These are phyloP conservation scores for Pampusana beccarii DNA, from an alignment of 2,113 vertebrate genomes.

Conservation along the genomic window DNA sequence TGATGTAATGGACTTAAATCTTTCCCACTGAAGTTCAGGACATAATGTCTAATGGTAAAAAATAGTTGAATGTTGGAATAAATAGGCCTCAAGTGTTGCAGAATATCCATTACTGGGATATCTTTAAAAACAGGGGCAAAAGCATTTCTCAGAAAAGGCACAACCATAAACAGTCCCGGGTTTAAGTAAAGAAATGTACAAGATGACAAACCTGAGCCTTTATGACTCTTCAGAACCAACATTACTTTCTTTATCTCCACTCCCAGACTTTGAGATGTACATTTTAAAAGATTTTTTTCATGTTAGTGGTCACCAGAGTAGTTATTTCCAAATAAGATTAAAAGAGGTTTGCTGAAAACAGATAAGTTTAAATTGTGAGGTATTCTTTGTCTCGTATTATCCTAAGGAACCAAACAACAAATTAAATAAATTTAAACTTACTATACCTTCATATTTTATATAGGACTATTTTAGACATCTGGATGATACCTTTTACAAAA, in stretches of 20 bases:
- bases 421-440: not conserved
- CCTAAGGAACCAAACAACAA: not conserved
- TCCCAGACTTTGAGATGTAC: not conserved
- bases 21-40: not conserved
- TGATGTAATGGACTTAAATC: not conserved
- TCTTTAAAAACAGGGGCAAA: not conserved
- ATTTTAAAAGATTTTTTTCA: not conserved
- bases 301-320: not conserved
- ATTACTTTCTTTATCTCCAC: not conserved
- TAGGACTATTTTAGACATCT: not conserved
- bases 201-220: not conserved
- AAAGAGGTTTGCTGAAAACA: not conserved
- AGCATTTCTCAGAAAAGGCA: not conserved
- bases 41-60: not conserved
- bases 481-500: not conserved
- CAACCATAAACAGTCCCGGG: not conserved
- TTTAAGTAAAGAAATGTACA: not conserved
- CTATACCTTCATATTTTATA: not conserved
- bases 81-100: not conserved
- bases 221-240: not conserved
- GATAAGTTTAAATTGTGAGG: not conserved
- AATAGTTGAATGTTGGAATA: not conserved
- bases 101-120: not conserved
- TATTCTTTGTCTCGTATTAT: not conserved
- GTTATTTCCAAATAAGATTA: not conserved